Conservation (phyloP, 2,797 vertebrate genomes). For the Sebastes goodei region DNA sequence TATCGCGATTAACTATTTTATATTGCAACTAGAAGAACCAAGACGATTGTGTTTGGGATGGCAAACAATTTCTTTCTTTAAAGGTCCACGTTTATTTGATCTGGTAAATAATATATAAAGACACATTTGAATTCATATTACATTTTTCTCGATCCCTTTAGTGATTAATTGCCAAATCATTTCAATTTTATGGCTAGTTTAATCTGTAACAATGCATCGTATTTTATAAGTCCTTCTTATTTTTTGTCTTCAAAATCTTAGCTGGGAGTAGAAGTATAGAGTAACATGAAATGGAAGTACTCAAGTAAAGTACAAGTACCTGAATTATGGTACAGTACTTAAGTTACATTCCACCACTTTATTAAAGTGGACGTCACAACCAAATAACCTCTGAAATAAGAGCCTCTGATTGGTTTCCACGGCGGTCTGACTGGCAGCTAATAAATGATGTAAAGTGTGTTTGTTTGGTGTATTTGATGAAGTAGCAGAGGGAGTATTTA, state of each 20-base stretch:
- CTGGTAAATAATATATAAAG: too few species aligned
- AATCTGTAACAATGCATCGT: background rate
- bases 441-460: background rate
- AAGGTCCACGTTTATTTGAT: too few species aligned
- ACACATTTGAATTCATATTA: too few species aligned
- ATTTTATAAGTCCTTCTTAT: background rate
- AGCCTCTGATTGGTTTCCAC: background rate
- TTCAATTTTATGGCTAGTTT: background rate
- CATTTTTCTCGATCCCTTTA: too few species aligned
- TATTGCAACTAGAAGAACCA: too few species aligned
- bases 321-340: background rate
- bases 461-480: slow-evolving; percentile 1
- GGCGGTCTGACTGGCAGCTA: background rate
- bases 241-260: too few species aligned
- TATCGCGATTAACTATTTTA: too few species aligned
- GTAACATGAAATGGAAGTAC: background rate
- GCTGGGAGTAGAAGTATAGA: background rate
- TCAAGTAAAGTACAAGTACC: background rate
- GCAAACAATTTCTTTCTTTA: too few species aligned
- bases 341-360: background rate
- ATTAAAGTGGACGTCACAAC: background rate
- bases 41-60: too few species aligned
- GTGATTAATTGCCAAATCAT: rapidly evolving
- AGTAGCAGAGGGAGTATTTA: background rate
- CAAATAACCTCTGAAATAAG: background rate